Evolutionary conservation across 2,888 invertebrate genomes (phyloP).

Genomic region (Onchidella celtica): DNA sequence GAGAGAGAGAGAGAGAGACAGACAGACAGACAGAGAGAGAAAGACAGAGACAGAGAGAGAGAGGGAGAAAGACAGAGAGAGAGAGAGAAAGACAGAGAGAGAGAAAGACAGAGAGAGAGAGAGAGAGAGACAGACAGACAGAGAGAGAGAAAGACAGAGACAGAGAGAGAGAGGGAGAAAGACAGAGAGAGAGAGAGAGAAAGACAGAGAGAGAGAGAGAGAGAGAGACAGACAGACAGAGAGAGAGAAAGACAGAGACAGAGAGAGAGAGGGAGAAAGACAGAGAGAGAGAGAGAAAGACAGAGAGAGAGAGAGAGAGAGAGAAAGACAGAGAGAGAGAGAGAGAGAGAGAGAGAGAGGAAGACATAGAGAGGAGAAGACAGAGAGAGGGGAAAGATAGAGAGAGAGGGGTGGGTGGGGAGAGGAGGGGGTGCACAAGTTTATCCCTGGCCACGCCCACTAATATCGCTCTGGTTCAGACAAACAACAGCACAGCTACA

Average conservation of each 20-base stretch:
- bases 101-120: background rate
- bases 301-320: no score
- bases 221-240: background rate
- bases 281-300: no score
- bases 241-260: background rate
- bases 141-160: background rate
- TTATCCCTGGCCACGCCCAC: no score
- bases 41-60: background rate
- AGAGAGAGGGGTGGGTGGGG: no score
- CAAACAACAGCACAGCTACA: no score
- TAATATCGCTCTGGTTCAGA: no score
- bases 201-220: background rate
- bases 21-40: background rate
- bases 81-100: background rate
- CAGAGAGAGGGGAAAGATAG: no score
- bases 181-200: background rate
- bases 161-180: background rate
- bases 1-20: background rate
- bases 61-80: background rate
- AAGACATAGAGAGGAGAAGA: no score
- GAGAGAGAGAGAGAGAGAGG: no score
- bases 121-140: background rate
- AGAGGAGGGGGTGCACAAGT: no score
- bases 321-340: no score
- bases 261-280: background rate